A percentile compares a stretch with the other conserved stretches of the same genome.
Evolutionary conservation across 2,113 vertebrate species (phyloP).

Genomic region (Pteropus alecto): DNA sequence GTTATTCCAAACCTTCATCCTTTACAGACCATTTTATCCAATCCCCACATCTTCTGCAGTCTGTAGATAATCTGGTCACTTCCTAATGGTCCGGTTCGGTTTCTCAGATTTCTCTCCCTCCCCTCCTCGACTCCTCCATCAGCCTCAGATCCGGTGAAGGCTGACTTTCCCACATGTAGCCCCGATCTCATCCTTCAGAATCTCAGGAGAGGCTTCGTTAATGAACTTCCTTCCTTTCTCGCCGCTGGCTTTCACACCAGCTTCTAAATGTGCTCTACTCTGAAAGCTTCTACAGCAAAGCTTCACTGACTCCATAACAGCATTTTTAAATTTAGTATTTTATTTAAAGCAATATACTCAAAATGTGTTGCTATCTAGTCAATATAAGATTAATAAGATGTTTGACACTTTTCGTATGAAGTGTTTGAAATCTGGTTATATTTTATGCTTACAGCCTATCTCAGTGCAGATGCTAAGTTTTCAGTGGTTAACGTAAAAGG

Average conservation of each 20-base stretch:
- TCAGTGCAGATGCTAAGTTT: not conserved
- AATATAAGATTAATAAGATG: not conserved
- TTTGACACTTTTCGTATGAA: not conserved
- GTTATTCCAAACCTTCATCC: not conserved
- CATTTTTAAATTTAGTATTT: no score
- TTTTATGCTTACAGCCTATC: not conserved
- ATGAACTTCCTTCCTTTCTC: not conserved
- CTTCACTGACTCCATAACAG: not conserved
- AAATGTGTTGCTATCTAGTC: not conserved
- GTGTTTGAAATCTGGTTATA: slow-evolving; percentile 29
- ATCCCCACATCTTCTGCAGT: not conserved
- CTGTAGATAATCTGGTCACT: not conserved
- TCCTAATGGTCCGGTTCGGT: not conserved
- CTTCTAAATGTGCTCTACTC: not conserved
- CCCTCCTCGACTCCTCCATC: not conserved
- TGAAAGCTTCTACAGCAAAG: not conserved
- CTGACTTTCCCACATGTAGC: not conserved
- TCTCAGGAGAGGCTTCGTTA: not conserved
- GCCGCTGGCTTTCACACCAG: not conserved
- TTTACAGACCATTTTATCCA: not conserved
- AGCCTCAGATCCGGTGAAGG: not conserved
- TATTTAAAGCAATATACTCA: not conserved
- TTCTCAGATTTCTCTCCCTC: not conserved
- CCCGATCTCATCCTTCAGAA: not conserved
- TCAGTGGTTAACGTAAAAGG: not conserved